Conservation (phyloP, 2,888 invertebrate genomes). For the Penaeus monodon region DNA sequence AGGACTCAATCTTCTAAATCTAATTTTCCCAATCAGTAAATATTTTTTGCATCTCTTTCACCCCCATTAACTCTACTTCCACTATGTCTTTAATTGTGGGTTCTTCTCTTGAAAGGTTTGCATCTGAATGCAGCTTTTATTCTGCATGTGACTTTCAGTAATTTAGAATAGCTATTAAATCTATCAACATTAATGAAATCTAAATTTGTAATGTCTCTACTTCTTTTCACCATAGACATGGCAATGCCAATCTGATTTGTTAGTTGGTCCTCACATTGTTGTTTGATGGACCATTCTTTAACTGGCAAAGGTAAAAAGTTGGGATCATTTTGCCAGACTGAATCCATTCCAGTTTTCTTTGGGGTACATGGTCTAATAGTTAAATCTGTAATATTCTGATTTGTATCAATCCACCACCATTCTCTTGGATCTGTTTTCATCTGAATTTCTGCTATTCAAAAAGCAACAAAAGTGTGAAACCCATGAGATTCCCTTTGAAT, state of each 20-base stretch:
- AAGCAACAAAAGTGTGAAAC: conserved; percentile 9
- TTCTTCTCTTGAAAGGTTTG: neutral
- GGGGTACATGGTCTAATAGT: conserved; percentile 1
- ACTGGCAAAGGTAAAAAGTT: neutral
- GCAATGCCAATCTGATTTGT: neutral
- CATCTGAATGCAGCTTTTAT: neutral
- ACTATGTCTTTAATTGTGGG: neutral
- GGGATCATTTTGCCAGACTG: conserved; percentile 21
- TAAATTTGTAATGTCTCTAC: neutral
- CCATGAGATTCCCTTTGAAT: conserved; percentile 33
- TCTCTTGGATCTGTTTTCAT: conserved; percentile 9
- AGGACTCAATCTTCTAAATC: conserved; percentile 20
- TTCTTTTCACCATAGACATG: neutral
- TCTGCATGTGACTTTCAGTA: conserved; percentile 3
- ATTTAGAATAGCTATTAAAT: neutral
- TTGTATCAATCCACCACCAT: conserved; percentile 29
- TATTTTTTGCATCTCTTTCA: neutral
- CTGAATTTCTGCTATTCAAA: conserved; percentile 29
- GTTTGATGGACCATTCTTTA: conserved; percentile 7
- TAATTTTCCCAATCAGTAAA: neutral
- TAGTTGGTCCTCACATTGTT: neutral
- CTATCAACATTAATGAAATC: neutral
- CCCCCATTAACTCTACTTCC: conserved; percentile 9
- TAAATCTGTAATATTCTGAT: neutral
- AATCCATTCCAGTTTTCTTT: neutral